A percentile compares a stretch with the other conserved stretches of the same genome.
Evolutionary conservation across 2,797 vertebrate species (phyloP).

Genomic region (Falco concolor): DNA sequence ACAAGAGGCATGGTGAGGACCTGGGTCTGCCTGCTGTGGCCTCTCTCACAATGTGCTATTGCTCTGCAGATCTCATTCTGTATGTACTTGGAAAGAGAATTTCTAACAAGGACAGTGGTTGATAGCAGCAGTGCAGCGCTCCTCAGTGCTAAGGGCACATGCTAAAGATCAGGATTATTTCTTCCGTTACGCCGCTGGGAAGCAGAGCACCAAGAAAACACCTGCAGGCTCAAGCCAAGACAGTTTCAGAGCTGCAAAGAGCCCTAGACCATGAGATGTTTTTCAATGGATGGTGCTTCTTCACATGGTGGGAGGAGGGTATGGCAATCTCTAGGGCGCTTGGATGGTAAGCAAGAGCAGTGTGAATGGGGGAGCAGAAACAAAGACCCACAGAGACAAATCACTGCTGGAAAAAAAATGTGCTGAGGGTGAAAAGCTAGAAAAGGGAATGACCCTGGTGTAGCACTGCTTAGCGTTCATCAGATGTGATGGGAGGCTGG

Average conservation of each 20-base stretch:
- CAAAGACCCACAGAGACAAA: not conserved
- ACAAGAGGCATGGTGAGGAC: not conserved
- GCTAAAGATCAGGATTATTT: slow-evolving; percentile 5
- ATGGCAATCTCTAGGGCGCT: not conserved
- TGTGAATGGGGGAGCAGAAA: not conserved
- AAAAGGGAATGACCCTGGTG: not conserved
- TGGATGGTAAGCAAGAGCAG: not conserved
- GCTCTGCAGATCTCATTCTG: not conserved
- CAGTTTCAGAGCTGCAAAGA: not conserved
- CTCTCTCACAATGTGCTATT: not conserved
- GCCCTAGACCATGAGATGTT: not conserved
- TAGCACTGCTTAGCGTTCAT: not conserved
- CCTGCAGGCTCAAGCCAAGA: not conserved
- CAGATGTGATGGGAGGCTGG: not conserved
- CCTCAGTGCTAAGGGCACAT: not conserved
- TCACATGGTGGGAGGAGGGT: not conserved
- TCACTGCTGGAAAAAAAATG: not conserved
- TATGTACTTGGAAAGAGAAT: not conserved
- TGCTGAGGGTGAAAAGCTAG: not conserved
- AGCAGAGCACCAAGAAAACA: not conserved
- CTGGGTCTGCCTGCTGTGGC: not conserved
- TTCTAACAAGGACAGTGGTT: not conserved
- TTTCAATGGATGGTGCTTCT: not conserved
- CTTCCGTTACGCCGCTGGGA: not conserved
- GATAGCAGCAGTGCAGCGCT: not conserved